A percentile compares a stretch with the other conserved stretches of the same genome.
Evolutionary conservation across 2,888 invertebrate species (phyloP).

Genomic region (Ophion obscuratus): DNA sequence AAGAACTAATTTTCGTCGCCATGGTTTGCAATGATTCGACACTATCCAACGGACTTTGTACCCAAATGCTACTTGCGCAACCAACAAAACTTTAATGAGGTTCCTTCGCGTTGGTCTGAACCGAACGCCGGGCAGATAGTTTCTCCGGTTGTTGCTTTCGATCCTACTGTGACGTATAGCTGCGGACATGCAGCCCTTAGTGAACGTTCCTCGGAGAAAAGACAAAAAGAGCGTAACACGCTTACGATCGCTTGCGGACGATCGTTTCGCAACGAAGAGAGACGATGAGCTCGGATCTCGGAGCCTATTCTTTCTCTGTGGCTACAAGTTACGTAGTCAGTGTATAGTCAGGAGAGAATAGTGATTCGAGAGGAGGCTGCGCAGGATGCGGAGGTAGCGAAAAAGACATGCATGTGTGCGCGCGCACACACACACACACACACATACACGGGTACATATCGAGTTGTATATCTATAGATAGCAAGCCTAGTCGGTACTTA

Average conservation of each 20-base stretch:
- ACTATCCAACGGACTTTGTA: too few relatives aligned
- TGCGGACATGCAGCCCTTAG: slow-evolving; percentile 44
- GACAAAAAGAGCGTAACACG: slow-evolving; percentile 56
- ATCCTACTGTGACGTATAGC: slow-evolving; percentile 29
- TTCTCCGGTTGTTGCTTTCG: slow-evolving; percentile 21
- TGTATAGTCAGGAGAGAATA: slow-evolving; percentile 56
- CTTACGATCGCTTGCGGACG: slow-evolving; percentile 56
- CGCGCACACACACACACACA: not conserved
- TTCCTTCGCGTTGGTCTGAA: not conserved
- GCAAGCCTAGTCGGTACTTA: slow-evolving; percentile 67
- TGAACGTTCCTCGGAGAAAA: slow-evolving; percentile 7
- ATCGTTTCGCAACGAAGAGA: slow-evolving; percentile 51
- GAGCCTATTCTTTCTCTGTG: slow-evolving; percentile 55
- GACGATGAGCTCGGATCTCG: slow-evolving; percentile 61
- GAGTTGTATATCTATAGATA: slow-evolving; percentile 56
- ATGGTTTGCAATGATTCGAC: too few relatives aligned
- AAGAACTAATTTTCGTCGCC: too few relatives aligned
- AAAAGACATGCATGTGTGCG: slow-evolving; percentile 38
- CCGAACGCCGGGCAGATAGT: slow-evolving; percentile 18
- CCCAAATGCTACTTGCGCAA: not conserved
- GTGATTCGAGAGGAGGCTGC: slow-evolving; percentile 57
- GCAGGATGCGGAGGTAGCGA: slow-evolving; percentile 47
- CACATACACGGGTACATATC: slow-evolving; percentile 69
- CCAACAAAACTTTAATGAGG: slow-evolving; percentile 7
- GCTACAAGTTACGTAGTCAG: slow-evolving; percentile 61